Conservation (phyloP, 2,888 invertebrate species). For the Oligia fasciuncula region DNA sequence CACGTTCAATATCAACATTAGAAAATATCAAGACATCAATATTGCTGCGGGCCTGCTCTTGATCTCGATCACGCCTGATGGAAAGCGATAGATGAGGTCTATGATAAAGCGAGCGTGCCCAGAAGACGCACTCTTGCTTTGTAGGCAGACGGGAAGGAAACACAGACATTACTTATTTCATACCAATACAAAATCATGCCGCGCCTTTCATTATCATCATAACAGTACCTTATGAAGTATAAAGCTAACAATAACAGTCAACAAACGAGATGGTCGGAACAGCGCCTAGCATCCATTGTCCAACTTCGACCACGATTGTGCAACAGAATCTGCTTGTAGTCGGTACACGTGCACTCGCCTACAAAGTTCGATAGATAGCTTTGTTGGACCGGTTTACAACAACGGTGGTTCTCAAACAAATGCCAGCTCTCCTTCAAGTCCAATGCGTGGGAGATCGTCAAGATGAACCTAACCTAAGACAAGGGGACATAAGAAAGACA, state of each 20-base stretch:
- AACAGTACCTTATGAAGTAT: constrained; percentile 15
- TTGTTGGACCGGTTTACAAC: constrained; percentile 76
- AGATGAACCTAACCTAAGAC: neutral
- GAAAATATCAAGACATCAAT: neutral
- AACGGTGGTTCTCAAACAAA: constrained; percentile 48
- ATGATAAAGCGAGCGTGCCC: neutral
- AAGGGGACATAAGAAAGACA: neutral
- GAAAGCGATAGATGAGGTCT: neutral
- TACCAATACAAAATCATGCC: neutral
- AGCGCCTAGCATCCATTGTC: constrained; percentile 43
- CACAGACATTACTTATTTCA: neutral
- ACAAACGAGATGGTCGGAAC: constrained; percentile 33
- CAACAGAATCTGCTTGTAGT: constrained; percentile 45
- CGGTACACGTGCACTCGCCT: constrained; percentile 54
- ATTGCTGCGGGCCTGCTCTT: neutral
- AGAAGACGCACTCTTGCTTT: neutral
- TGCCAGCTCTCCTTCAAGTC: neutral
- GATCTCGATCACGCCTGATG: neutral
- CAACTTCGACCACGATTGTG: constrained; percentile 46
- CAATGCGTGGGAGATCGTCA: neutral
- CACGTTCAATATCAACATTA: neutral
- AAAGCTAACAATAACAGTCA: constrained; percentile 20
- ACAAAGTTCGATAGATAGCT: constrained; percentile 60
- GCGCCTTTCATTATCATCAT: neutral
- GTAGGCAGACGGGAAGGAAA: neutral